These are phyloP conservation scores for Austrofundulus limnaeus DNA, from an alignment of 2,113 vertebrate species.

Conservation along the genomic window DNA sequence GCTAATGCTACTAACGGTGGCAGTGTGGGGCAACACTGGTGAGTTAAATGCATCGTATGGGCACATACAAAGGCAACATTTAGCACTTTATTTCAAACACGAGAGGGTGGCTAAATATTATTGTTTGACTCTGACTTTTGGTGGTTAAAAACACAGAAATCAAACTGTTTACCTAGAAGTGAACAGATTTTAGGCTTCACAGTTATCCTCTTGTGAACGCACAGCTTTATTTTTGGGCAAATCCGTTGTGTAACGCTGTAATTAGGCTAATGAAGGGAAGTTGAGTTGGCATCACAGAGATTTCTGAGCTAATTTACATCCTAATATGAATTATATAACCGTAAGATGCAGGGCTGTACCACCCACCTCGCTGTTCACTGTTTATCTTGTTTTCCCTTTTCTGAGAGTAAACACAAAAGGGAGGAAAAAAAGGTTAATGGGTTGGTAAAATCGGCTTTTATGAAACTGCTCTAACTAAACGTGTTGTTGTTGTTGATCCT, in stretches of 20 bases:
- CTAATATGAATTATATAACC: constrained; percentile 41
- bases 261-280: constrained; percentile 45
- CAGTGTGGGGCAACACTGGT: no score
- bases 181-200: constrained; percentile 3
- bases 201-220: constrained; percentile 1
- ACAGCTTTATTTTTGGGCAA: constrained; percentile 19
- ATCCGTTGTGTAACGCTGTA: constrained; percentile 44
- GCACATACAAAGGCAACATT: no score
- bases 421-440: neutral
- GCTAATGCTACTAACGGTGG: no score
- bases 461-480: neutral
- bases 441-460: constrained; percentile 1
- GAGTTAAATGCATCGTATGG: no score
- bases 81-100: no score
- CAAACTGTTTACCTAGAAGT: constrained; percentile 1
- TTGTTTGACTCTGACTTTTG: no score
- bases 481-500: neutral
- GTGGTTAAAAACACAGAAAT: constrained; percentile 2
- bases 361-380: neutral
- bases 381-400: constrained; percentile 1
- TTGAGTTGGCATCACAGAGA: constrained; percentile 7
- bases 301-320: constrained; percentile 23
- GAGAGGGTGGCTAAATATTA: no score
- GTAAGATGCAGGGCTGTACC: neutral
- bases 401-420: neutral